A percentile compares a stretch with the other conserved stretches of the same genome.
Evolutionary conservation across 2,113 vertebrate species (phyloP).

Genomic region (Hippocampus guttulatus): DNA sequence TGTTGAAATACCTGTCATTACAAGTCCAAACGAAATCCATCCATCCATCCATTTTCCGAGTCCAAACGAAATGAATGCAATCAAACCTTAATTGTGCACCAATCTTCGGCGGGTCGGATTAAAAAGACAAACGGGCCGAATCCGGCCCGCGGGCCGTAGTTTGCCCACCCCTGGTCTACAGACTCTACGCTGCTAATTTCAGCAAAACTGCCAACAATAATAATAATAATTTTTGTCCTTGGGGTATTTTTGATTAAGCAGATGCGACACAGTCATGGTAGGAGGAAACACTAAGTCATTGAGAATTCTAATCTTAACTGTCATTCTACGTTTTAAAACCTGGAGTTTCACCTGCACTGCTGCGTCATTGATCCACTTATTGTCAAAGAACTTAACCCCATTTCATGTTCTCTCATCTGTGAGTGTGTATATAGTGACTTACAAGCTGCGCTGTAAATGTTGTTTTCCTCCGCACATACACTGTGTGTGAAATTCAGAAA

Average conservation of each 20-base stretch:
- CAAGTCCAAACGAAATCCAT: too few relatives aligned
- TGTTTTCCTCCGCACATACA: background rate
- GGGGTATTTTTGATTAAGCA: background rate
- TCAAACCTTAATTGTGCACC: too few relatives aligned
- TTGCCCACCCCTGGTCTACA: too few relatives aligned
- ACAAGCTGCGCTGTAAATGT: slow-evolving; percentile 12
- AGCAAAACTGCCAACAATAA: background rate
- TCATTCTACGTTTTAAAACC: background rate
- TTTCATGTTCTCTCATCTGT: background rate
- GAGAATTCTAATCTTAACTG: background rate
- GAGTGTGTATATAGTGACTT: slow-evolving; percentile 2
- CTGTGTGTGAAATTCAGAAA: slow-evolving; percentile 41
- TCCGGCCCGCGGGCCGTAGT: too few relatives aligned
- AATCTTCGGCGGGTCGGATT: too few relatives aligned
- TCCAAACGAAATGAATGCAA: too few relatives aligned
- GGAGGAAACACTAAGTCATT: background rate
- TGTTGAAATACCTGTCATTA: too few relatives aligned
- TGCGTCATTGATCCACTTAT: slow-evolving; percentile 24
- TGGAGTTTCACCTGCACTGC: slow-evolving; percentile 39
- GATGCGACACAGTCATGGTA: background rate
- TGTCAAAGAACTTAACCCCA: slow-evolving; percentile 40
- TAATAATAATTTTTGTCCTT: background rate
- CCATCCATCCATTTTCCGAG: too few relatives aligned
- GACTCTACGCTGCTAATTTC: background rate
- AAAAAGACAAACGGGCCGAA: too few relatives aligned